phyloP scores from a whole-genome alignment of 2,113 vertebrate species.

The Neotoma lepida region DNA sequence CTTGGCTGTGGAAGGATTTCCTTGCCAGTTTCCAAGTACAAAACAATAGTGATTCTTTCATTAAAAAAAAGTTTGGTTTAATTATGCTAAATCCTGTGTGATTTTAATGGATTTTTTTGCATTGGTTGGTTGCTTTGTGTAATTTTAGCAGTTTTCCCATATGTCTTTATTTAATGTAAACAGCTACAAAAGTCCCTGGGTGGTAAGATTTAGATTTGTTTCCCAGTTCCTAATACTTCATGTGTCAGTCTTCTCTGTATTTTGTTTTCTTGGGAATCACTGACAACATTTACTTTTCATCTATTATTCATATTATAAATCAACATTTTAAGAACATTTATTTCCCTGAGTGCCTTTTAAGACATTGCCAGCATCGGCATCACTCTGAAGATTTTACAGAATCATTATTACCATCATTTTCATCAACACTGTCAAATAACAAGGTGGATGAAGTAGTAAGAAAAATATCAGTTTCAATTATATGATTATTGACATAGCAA shows the following conservation, averaged over 20 bases:
- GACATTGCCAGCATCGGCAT: not conserved
- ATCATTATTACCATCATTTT: not conserved
- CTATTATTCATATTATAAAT: not conserved
- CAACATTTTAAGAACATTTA: slow-evolving; percentile 28
- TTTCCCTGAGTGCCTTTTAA: not conserved
- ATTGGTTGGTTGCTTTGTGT: not conserved
- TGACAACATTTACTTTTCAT: slow-evolving; percentile 30
- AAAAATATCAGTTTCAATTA: not conserved
- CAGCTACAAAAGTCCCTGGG: not conserved
- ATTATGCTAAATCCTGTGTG: not conserved
- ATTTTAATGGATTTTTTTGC: not conserved
- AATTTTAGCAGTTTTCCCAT: not conserved
- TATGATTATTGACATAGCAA: not conserved
- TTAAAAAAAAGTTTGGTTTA: not conserved
- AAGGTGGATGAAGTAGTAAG: not conserved
- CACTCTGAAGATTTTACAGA: not conserved
- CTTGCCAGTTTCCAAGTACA: slow-evolving; percentile 21
- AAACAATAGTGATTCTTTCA: not conserved
- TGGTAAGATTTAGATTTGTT: not conserved
- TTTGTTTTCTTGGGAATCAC: not conserved
- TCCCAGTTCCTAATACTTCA: not conserved
- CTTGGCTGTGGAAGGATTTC: not conserved
- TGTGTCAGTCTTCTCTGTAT: not conserved
- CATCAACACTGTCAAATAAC: not conserved
- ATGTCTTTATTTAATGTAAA: not conserved